Percentiles rank a stretch among this genome's conserved stretches.
Evolutionary conservation across 92 coral and sea anemone genomes (phyloP).

Genomic region (Epizoanthus stellaris): DNA sequence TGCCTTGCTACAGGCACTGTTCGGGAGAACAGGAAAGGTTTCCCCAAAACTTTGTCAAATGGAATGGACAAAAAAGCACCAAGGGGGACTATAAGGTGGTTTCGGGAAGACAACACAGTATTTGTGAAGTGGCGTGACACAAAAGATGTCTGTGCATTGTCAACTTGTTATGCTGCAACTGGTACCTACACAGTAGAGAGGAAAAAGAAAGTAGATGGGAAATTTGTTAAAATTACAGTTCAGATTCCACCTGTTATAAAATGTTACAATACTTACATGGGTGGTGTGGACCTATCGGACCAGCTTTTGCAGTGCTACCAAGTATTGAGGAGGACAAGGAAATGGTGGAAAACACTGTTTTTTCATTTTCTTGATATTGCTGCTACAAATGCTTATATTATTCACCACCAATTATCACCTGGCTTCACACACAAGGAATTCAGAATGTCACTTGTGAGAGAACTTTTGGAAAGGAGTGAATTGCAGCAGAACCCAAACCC

Average conservation of each 20-base stretch:
- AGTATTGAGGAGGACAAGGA: conserved; percentile 21
- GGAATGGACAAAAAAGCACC: too few relatives aligned
- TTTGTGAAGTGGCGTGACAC: too few relatives aligned
- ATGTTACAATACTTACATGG: conserved; percentile 29
- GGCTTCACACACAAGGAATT: conserved; percentile 30
- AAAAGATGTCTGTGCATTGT: neutral
- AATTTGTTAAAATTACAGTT: conserved; percentile 22
- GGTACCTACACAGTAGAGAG: conserved; percentile 14
- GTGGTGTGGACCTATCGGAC: conserved; percentile 42
- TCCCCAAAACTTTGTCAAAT: too few relatives aligned
- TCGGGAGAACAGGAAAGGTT: too few relatives aligned
- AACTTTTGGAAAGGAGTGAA: too few relatives aligned
- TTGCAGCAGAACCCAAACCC: too few relatives aligned
- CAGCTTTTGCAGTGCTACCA: conserved; percentile 52
- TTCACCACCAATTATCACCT: neutral
- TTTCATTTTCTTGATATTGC: conserved; percentile 49
- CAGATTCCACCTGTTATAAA: conserved; percentile 35
- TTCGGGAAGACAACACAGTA: too few relatives aligned
- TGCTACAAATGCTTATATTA: conserved; percentile 24
- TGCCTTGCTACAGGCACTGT: too few relatives aligned
- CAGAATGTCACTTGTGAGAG: conserved; percentile 1
- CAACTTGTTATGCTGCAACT: conserved; percentile 30
- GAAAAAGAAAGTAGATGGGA: conserved; percentile 40
- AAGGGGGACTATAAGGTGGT: too few relatives aligned
- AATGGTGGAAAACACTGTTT: conserved; percentile 27